These are phyloP conservation scores for Tachyglossus aculeatus DNA, from an alignment of 2,797 vertebrate genomes.

Conservation along the genomic window DNA sequence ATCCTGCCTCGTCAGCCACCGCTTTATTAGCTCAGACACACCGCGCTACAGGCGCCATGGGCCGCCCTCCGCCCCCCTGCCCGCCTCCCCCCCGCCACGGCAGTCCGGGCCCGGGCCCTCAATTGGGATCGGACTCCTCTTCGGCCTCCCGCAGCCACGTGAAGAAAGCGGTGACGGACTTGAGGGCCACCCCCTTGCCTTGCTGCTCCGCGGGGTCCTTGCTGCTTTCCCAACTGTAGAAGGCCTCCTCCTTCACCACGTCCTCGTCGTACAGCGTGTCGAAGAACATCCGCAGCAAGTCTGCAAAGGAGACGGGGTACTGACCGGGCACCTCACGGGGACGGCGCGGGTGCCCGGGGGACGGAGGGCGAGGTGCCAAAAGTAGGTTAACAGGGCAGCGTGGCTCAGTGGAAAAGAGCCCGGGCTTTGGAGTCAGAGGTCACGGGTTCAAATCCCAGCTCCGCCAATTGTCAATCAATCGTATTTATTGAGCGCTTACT, in stretches of 20 bases:
- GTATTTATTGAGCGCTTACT: too few species aligned
- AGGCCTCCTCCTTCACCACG: slow-evolving; percentile 94
- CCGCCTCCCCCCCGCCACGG: too few species aligned
- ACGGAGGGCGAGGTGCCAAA: too few species aligned
- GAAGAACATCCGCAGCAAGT: slow-evolving; percentile 94
- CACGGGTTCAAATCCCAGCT: too few species aligned
- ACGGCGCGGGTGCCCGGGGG: too few species aligned
- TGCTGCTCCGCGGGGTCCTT: slow-evolving; percentile 92
- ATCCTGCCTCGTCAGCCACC: slow-evolving; percentile 63
- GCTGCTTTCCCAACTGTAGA: slow-evolving; percentile 96
- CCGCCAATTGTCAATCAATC: too few species aligned
- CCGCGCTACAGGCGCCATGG: slow-evolving; percentile 60
- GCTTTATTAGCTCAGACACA: slow-evolving; percentile 67
- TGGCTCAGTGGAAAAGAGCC: too few species aligned
- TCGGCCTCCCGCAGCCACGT: slow-evolving; percentile 95
- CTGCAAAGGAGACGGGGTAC: slow-evolving; percentile 75
- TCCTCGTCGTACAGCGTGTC: slow-evolving; percentile 95
- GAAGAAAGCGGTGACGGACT: slow-evolving; percentile 96
- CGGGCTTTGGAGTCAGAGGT: too few species aligned
- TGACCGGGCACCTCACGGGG: too few species aligned
- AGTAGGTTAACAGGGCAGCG: too few species aligned
- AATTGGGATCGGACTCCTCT: slow-evolving; percentile 96
- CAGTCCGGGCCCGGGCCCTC: slow-evolving; percentile 74
- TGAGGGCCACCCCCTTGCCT: slow-evolving; percentile 96
- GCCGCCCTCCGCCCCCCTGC: slow-evolving; percentile 26